phyloP scores from a whole-genome alignment of 2,797 vertebrate genomes.

The Myotis planiceps region DNA sequence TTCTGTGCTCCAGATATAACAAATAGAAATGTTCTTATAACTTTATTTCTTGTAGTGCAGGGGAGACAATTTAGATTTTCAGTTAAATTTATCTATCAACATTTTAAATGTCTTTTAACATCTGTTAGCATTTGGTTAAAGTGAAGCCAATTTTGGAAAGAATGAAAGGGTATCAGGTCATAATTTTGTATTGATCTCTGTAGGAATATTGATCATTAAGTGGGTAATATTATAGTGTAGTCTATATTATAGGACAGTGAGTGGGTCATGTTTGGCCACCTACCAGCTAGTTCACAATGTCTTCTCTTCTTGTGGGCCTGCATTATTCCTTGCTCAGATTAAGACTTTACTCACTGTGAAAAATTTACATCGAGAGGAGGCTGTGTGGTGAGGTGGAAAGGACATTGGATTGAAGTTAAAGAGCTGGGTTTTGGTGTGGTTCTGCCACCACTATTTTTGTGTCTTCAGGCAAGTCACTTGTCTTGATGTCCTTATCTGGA shows the following conservation, averaged over 20 bases:
- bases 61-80: conserved; percentile 1
- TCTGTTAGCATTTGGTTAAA: background rate
- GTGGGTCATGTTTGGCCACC: background rate
- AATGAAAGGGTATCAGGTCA: background rate
- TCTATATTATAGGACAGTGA: background rate
- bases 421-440: background rate
- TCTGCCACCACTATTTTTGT: conserved; percentile 16
- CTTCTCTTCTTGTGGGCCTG: background rate
- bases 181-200: background rate
- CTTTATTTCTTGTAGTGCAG: background rate
- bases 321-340: conserved; percentile 10
- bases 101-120: background rate
- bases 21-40: conserved; percentile 17
- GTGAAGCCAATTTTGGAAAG: conserved; percentile 20
- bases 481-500: conserved; percentile 9
- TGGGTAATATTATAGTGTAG: background rate
- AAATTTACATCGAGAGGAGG: background rate
- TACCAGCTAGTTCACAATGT: background rate
- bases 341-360: background rate
- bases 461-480: conserved; percentile 4
- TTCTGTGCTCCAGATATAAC: conserved; percentile 1
- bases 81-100: conserved; percentile 14
- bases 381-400: background rate
- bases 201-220: background rate
- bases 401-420: background rate